Base-by-base conservation (phyloP, 2,797 vertebrate genomes). In the Champsocephalus gunnari region DNA sequence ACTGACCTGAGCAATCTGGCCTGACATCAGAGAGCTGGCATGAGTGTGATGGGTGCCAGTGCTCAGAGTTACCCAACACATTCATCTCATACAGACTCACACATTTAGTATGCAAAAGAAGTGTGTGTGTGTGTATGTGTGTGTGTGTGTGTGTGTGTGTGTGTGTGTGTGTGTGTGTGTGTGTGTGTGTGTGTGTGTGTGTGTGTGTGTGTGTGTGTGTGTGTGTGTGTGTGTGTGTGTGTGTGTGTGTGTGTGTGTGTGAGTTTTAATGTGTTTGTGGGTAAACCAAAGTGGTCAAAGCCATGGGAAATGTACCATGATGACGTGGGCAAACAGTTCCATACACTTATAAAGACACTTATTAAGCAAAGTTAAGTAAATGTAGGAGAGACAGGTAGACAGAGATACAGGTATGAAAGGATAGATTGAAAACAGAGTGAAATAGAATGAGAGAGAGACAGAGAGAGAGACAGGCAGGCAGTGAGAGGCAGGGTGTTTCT, bases 1-100 rank as follows among this genome's bases (percentile, higher is more conserved):
- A 69, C 70, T 83, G 78, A 88, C 83, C 79, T 69, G 73, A 86
- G 84, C 78, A 77, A 80, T 86, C 79, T 90, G 88, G 88, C 80
- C 66, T 79, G 55, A 89, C 85, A 83, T 92, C 87, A 89, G 73
- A 89, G 77, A 83, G 63, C 74, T 77, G 56, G 38, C 43, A 72
- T 28, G 70, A 61, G 74, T 60, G 72, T 75, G 82, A 85, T 79
- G 75, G 74, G 82, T 78, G 87, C 78, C 86, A 86, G 85, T 74
- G 38, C 75, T 83, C 67, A 57, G 48, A 66, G 85, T 85, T 86
- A 86, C 64, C 34, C 75, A 69, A 67, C 80, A 61, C 75, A 79
- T 88, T 87, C 81, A 83, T 72, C 66, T 73, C 53, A 56, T 56
- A 80, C 62, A 71, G 60, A 77, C 80, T 75, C n/a, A 43, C 61